A percentile compares a stretch with the other conserved stretches of the same genome.
Conservation (phyloP, 2,888 invertebrate species). For the Ceriagrion tenellum region DNA sequence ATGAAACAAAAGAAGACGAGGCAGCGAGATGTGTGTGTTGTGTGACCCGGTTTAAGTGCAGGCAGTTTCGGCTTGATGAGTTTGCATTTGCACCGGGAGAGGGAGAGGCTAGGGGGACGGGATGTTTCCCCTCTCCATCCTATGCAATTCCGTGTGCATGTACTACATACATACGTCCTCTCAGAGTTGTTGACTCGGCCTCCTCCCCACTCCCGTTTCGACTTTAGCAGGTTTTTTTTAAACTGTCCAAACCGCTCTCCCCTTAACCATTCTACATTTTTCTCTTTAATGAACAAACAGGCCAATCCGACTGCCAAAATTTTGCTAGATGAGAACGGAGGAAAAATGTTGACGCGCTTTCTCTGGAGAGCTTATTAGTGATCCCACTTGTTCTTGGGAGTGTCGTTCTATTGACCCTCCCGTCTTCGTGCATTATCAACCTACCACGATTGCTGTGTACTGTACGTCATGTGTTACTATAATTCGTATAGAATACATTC, state of each 20-base stretch:
- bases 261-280: background rate
- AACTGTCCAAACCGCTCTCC: background rate
- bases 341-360: background rate
- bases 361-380: background rate
- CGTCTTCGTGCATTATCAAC: background rate
- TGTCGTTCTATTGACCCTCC: background rate
- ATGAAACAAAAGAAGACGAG: background rate
- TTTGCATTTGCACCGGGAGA: background rate
- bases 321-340: background rate
- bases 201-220: background rate
- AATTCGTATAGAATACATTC: no score
- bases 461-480: no score
- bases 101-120: background rate
- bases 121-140: background rate
- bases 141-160: background rate
- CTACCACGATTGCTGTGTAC: background rate
- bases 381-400: background rate
- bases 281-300: background rate
- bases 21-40: background rate
- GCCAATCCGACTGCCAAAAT: background rate
- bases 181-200: background rate
- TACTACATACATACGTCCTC: background rate
- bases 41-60: constrained; percentile 2
- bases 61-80: background rate
- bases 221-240: background rate